These are phyloP conservation scores for Protobothrops mucrosquamatus DNA, from an alignment of 2,113 vertebrate species.

Conservation along the genomic window DNA sequence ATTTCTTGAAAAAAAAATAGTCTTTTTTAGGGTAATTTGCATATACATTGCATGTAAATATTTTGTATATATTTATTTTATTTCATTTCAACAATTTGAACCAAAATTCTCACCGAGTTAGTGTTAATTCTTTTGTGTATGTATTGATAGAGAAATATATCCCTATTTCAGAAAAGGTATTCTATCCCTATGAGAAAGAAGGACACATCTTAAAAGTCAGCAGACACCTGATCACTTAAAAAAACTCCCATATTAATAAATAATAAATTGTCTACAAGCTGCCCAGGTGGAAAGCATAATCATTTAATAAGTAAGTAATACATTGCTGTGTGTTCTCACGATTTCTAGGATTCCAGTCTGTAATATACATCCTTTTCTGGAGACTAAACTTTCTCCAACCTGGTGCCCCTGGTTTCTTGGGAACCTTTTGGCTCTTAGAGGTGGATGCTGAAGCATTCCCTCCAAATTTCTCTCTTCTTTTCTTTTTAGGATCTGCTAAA, in stretches of 20 bases:
- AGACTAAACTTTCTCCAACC: neutral
- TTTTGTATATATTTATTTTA: no score
- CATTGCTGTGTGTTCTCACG: neutral
- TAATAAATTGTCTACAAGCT: neutral
- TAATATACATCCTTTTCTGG: neutral
- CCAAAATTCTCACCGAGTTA: neutral
- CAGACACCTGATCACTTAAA: neutral
- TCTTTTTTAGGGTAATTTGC: neutral
- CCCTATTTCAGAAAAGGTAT: neutral
- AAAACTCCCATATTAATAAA: neutral
- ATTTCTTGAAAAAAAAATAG: neutral
- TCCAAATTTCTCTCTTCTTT: neutral
- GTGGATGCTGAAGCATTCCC: neutral
- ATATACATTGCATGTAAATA: neutral
- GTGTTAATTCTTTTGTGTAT: neutral
- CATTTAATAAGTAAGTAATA: neutral
- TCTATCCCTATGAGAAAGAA: neutral
- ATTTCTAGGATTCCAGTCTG: neutral
- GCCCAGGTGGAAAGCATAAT: neutral
- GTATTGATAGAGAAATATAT: neutral
- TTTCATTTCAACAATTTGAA: conserved; percentile 1
- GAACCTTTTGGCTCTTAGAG: neutral
- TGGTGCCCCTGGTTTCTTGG: neutral
- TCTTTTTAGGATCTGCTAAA: neutral
- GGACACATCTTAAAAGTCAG: neutral